Base-by-base conservation (phyloP, 2,113 vertebrate species). In the Callorhinus ursinus region DNA sequence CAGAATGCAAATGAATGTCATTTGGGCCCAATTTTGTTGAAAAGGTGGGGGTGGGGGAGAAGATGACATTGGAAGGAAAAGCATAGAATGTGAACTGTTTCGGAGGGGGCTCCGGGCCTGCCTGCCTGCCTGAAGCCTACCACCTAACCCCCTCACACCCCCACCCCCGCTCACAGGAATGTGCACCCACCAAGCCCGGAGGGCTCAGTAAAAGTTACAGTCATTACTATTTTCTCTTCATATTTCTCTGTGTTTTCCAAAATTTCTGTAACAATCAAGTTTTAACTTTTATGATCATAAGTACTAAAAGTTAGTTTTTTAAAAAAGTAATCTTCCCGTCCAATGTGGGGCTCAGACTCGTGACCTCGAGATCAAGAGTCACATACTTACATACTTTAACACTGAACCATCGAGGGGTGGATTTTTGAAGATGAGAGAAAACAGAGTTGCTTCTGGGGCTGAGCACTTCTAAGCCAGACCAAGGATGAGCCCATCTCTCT, bases 161-260 rank as follows among this genome's bases (percentile, higher is more conserved):
- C 10, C 2, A 63, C 7, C 8, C 57, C 55, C 6, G 5, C 19
- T 57, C 55, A 21, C 19, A 63, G 26, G 36, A 4, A 10, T 0
- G 5, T 0, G 36, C 7, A 14, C 26, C 65, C 3, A 1, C 51
- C 51, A 18, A 21, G 33, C 24, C 8, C 24, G 2, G 33, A 76
- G 42, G 21, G 69, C 77, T 74, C 39, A 42, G 28, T 36, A 57
- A 9, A 9, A 4, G 36, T 4, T 10, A 24, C 8, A 19, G 5
- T 42, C 39, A 24, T 14, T 31, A n/a, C n/a, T 14, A 26, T 85
- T 85, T 82, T 72, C 55, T 55, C 24, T 39, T 59, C 19, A 1
- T 8, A 57, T 24, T 57, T 71, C 26, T 65, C 81, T 65, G 3
- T 39, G 22, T 53, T 63, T 93, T 51, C 55, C 81, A 88, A 81